phyloP scores from a whole-genome alignment of 2,113 vertebrate species.

The Neotoma lepida region DNA sequence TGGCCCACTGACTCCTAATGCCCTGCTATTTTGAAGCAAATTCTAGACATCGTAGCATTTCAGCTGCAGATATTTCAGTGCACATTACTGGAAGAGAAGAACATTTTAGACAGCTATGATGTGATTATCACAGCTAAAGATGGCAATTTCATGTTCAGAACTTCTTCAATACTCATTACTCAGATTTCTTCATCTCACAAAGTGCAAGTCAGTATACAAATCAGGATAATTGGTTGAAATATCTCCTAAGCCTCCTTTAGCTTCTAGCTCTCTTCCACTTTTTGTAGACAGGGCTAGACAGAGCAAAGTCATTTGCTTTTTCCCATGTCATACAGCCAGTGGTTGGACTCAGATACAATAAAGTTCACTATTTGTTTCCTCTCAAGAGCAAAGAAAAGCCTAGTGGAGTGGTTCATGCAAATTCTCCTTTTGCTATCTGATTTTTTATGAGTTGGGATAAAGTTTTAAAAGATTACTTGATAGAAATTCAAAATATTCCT shows the following conservation, averaged over 20 bases:
- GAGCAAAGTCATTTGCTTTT: not conserved
- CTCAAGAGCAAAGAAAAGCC: not conserved
- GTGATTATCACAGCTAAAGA: not conserved
- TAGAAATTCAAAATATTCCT: not conserved
- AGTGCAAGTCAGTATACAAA: slow-evolving; percentile 3
- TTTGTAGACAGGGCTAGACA: not conserved
- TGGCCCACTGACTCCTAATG: not conserved
- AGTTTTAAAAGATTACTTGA: slow-evolving; percentile 5
- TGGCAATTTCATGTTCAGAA: slow-evolving; percentile 1
- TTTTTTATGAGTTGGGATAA: not conserved
- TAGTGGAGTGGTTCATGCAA: not conserved
- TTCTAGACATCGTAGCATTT: not conserved
- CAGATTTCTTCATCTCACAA: not conserved
- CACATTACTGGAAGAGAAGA: not conserved
- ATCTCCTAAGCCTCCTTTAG: not conserved
- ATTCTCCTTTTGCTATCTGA: not conserved
- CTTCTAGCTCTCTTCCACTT: not conserved
- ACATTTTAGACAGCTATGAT: not conserved
- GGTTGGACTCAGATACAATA: not conserved
- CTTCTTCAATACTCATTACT: not conserved
- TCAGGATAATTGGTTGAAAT: not conserved
- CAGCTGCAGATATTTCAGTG: not conserved
- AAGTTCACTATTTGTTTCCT: not conserved
- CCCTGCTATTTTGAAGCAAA: slow-evolving; percentile 8
- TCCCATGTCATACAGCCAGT: not conserved